Evolutionary conservation across 2,888 invertebrate species (phyloP), one percentile per base, ranked within the genome.

Genomic region (Morpho deidamia): DNA sequence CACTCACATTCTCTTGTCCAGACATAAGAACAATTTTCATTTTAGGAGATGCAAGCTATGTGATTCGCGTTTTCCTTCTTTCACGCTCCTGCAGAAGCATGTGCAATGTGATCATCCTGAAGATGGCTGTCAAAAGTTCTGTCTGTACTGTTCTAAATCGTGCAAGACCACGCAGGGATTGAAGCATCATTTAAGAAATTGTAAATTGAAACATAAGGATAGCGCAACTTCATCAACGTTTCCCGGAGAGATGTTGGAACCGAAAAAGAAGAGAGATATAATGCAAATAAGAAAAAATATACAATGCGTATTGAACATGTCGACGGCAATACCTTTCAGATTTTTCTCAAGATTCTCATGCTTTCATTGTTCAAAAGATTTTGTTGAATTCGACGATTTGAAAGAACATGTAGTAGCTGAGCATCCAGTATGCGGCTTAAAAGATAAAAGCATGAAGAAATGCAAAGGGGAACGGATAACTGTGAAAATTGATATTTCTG

Each of bases 301-400:
- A 38, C 74, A 76, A 53, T 79, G 74, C 49, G 79, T 89, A 1
- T 60, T 88, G 0, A 88, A 87, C 56, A 85, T 83, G 83, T 85
- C 89, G 0, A 85, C 83, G 0, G 88, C 83, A 0, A 61, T 81
- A 3, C 88, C 88, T 0, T 89, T 89, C 46, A 81, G 81, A 58
- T 89, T 83, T 58, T 81, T 84, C 56, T 74, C 81, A 0, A 83
- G 78, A 54, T 88, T 70, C 49, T 73, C 76, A 1, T 89, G 88
- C 50, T 89, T 88, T 59, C 83, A 84, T 62, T 89, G 88, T 48
- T 75, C 82, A 0, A 75, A 75, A 55, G 79, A 78, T 53, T 86
- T 80, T 37, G 65, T 72, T 0, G 83, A 89, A 39, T 82, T 81
- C 42, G 84, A 84, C 0, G 84, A 85, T 0, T 60, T 89, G 1